Conservation (phyloP, 2,113 vertebrate species). For the Ameiurus melas region DNA sequence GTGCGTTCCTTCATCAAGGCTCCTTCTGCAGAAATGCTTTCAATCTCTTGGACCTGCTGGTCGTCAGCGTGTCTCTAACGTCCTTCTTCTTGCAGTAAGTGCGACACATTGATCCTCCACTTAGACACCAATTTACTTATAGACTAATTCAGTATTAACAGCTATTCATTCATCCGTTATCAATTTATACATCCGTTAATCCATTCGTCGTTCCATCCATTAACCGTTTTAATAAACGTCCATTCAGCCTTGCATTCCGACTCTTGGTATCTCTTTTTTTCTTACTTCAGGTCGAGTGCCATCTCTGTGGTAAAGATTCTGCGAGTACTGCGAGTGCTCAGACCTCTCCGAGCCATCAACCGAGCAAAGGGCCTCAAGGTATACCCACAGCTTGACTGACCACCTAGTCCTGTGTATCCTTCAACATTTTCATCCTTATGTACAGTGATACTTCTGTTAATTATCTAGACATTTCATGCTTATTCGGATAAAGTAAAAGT, state of each 20-base stretch:
- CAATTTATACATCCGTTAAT: not conserved
- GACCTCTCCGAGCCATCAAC: conserved; percentile 92
- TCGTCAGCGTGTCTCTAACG: conserved; percentile 89
- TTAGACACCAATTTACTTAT: not conserved
- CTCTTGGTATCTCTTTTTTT: not conserved
- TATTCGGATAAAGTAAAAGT: conserved; percentile 1
- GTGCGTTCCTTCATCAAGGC: conserved; percentile 87
- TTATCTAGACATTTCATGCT: conserved; percentile 5
- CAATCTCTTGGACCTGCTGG: conserved; percentile 88
- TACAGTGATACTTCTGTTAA: not conserved
- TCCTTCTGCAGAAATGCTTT: conserved; percentile 96
- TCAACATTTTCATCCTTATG: conserved; percentile 50
- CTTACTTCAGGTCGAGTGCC: conserved; percentile 80
- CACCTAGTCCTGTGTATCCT: conserved; percentile 9
- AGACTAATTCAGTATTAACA: not conserved
- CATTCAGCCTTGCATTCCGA: not conserved
- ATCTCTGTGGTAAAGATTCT: conserved; percentile 95
- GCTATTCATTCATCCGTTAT: not conserved
- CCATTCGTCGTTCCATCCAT: not conserved
- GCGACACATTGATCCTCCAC: not conserved
- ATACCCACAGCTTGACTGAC: conserved; percentile 14
- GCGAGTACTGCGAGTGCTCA: conserved; percentile 83
- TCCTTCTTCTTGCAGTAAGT: conserved; percentile 92
- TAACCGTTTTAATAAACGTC: not conserved
- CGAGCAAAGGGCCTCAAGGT: conserved; percentile 93